These are phyloP conservation scores for Zenarchopterus dispar DNA, from an alignment of 2,797 vertebrate genomes.

Conservation along the genomic window DNA sequence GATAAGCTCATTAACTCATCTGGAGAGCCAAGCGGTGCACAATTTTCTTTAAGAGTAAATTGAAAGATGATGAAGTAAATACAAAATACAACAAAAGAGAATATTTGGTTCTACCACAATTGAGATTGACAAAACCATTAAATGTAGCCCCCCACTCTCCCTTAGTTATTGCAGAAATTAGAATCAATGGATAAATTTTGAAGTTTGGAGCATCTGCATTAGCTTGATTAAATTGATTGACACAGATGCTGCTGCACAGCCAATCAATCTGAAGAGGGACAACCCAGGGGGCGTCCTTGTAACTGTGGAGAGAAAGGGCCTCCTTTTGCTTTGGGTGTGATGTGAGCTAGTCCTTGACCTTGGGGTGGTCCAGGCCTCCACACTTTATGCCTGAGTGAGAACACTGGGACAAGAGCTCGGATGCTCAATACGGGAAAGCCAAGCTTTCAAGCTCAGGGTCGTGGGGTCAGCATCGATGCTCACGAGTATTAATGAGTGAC, in stretches of 20 bases:
- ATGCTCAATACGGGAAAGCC: conserved; percentile 68
- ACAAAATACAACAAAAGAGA: conserved; percentile 32
- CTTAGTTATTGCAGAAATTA: conserved; percentile 36
- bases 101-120: conserved; percentile 33
- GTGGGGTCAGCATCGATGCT: conserved; percentile 79
- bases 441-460: conserved; percentile 79
- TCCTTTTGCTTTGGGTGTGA: conserved; percentile 73
- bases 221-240: conserved; percentile 81
- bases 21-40: conserved; percentile 16
- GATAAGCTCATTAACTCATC: conserved; percentile 41
- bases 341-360: conserved; percentile 83
- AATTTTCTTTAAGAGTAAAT: conserved; percentile 41
- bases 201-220: conserved; percentile 64
- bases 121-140: conserved; percentile 52
- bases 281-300: conserved; percentile 59
- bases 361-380: conserved; percentile 57
- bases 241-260: conserved; percentile 70
- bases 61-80: conserved; percentile 44
- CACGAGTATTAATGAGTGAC: conserved; percentile 86
- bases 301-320: conserved; percentile 63
- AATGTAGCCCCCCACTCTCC: conserved; percentile 23
- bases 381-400: conserved; percentile 54
- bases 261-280: conserved; percentile 75
- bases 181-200: conserved; percentile 50
- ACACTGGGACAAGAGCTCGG: conserved; percentile 55